phyloP scores from a whole-genome alignment of 2,113 vertebrate genomes.

The Albula glossodonta region DNA sequence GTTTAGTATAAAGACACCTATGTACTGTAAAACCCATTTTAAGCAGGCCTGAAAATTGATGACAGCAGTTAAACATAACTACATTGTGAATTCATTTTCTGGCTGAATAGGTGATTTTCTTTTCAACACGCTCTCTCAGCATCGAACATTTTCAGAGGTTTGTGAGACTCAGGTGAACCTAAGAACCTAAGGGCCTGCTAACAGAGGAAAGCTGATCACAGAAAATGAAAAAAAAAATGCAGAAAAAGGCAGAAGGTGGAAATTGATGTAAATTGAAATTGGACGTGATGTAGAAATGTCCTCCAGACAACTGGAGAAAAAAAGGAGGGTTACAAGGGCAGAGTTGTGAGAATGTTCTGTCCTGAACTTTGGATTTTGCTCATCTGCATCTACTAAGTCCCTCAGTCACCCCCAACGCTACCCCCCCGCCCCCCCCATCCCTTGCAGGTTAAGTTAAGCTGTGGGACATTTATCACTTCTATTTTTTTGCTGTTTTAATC shows the following conservation, averaged over 20 bases:
- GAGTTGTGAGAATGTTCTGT: background rate
- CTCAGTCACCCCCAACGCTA: background rate
- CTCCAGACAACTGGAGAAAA: background rate
- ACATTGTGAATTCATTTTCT: conserved; percentile 14
- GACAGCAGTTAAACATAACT: conserved; percentile 7
- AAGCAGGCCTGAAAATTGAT: background rate
- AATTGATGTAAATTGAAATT: background rate
- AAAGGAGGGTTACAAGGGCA: background rate
- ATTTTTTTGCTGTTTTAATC: conserved; percentile 29
- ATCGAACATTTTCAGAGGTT: conserved; percentile 22
- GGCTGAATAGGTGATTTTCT: conserved; percentile 3
- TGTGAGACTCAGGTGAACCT: conserved; percentile 37
- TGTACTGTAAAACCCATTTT: background rate
- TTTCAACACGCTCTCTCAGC: conserved; percentile 25
- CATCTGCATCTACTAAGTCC: background rate
- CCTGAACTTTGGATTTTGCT: background rate
- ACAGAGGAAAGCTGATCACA: conserved; percentile 10
- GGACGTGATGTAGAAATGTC: background rate
- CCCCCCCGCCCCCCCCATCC: too few species aligned
- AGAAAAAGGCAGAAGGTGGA: background rate
- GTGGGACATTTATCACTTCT: conserved; percentile 19
- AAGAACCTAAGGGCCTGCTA: background rate
- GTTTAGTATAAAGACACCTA: background rate
- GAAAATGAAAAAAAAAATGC: conserved; percentile 1
- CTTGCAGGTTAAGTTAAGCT: background rate